Percentiles rank a stretch among this genome's conserved stretches.
Evolutionary conservation across 2,113 vertebrate species (phyloP).

Genomic region (Xenotilapia flavipinnis): DNA sequence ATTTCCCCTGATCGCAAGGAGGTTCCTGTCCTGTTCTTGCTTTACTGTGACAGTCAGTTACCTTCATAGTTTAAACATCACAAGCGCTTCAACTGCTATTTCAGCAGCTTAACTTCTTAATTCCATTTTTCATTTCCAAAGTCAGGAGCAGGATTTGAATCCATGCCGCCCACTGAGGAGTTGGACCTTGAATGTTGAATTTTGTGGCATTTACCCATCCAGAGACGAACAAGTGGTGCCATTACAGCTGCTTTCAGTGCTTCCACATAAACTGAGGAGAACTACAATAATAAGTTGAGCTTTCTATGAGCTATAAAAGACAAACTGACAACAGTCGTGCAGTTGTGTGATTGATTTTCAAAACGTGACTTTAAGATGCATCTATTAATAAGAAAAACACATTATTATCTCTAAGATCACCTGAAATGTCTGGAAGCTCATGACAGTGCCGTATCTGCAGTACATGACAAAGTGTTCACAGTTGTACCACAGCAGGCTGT

Average conservation of each 20-base stretch:
- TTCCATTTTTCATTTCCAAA: background rate
- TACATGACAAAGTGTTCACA: constrained; percentile 93
- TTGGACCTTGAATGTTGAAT: background rate
- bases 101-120: background rate
- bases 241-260: background rate
- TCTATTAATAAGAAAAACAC: background rate
- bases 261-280: background rate
- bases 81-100: background rate
- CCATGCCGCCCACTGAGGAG: background rate
- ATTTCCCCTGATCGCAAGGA: background rate
- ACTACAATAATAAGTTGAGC: background rate
- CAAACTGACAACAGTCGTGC: background rate
- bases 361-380: background rate
- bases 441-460: constrained; percentile 79
- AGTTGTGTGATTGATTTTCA: background rate
- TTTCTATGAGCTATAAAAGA: background rate
- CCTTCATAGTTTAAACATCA: background rate
- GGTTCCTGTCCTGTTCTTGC: background rate
- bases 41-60: background rate
- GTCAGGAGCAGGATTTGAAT: background rate
- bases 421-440: constrained; percentile 88
- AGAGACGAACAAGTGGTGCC: background rate
- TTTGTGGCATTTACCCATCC: background rate
- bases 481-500: constrained; percentile 95
- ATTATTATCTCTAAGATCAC: constrained; percentile 21